Percentiles rank a stretch among this genome's conserved stretches.
phyloP scores from a whole-genome alignment of 2,797 vertebrate species.

The Parambassis ranga region DNA sequence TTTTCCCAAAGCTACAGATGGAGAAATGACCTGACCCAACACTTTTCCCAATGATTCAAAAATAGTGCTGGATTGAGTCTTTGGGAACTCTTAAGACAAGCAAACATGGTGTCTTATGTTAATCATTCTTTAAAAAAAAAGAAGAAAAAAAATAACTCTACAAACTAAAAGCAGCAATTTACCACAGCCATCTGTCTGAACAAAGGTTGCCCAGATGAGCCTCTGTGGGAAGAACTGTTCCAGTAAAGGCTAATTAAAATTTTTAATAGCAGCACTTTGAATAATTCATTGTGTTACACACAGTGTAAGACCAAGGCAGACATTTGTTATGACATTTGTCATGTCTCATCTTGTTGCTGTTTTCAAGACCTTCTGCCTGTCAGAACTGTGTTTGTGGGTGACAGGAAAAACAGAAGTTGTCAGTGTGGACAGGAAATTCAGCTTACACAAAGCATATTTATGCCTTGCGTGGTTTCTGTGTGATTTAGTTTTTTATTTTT shows the following conservation, averaged over 20 bases:
- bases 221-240: slow-evolving; percentile 13
- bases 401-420: no score
- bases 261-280: slow-evolving; percentile 41
- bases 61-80: background rate
- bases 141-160: background rate
- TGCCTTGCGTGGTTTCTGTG: no score
- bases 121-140: slow-evolving; percentile 25
- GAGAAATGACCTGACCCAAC: slow-evolving; percentile 4
- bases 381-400: background rate
- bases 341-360: slow-evolving; percentile 2
- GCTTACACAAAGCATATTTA: no score
- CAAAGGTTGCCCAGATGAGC: slow-evolving; percentile 44
- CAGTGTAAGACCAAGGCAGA: slow-evolving; percentile 1
- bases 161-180: slow-evolving; percentile 30
- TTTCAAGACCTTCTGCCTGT: background rate
- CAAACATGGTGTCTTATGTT: background rate
- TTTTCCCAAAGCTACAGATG: slow-evolving; percentile 40
- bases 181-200: slow-evolving; percentile 48
- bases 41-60: background rate
- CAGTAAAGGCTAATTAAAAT: slow-evolving; percentile 53
- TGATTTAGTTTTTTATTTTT: no score
- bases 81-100: background rate
- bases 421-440: no score
- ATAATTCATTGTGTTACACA: slow-evolving; percentile 37
- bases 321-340: slow-evolving; percentile 9